A percentile compares a stretch with the other conserved stretches of the same genome.
phyloP scores from a whole-genome alignment of 23 tunicate genomes.

The Ciona savignyi region DNA sequence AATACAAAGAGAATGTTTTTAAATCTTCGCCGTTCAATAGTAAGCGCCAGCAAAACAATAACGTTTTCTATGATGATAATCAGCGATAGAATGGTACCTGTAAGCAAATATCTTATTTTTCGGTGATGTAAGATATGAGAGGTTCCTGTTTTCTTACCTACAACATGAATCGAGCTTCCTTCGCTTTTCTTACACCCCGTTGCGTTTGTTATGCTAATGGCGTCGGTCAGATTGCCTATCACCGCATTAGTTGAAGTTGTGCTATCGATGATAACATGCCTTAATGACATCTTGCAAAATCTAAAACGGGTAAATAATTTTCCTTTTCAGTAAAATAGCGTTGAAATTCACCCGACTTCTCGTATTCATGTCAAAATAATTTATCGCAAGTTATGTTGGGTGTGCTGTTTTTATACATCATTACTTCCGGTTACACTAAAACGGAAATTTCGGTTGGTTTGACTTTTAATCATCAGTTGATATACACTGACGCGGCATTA shows the following conservation, averaged over 20 bases:
- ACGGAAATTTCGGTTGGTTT: no score
- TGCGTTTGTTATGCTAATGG: neutral
- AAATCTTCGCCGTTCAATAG: neutral
- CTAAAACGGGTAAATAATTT: no score
- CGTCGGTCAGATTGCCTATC: neutral
- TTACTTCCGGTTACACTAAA: no score
- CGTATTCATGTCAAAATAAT: no score
- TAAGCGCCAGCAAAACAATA: conserved; percentile 12
- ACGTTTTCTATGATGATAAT: conserved; percentile 16
- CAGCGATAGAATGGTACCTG: conserved; percentile 13
- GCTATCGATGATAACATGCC: no score
- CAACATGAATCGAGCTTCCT: conserved; percentile 15
- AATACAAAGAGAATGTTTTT: conserved; percentile 5
- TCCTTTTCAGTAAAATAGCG: no score
- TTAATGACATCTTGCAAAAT: no score
- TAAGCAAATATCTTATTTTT: neutral
- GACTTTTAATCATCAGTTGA: no score
- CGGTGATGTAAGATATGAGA: neutral
- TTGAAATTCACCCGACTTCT: no score
- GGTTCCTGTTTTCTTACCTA: conserved; percentile 12
- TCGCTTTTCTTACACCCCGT: conserved; percentile 6
- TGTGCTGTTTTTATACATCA: no score
- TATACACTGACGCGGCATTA: no score
- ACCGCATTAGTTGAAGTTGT: neutral
- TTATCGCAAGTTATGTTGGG: no score